Conservation (phyloP, 2,888 invertebrate genomes). For the Cheilosia vulpina region DNA sequence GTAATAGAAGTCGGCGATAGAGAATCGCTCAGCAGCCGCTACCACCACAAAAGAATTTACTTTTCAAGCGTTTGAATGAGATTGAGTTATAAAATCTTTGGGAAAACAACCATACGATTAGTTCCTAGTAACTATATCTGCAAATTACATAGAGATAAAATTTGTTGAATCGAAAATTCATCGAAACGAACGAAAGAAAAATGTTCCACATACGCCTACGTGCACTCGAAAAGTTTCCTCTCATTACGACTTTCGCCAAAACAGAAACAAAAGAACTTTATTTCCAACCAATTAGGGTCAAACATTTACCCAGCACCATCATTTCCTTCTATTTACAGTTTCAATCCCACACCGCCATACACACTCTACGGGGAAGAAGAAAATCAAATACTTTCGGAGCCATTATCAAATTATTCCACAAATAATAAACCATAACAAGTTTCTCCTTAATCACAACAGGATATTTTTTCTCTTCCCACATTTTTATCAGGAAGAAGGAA, state of each 20-base stretch:
- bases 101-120: too few species aligned
- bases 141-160: too few species aligned
- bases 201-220: conserved; percentile 31
- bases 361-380: background rate
- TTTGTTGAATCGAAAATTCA: too few species aligned
- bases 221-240: background rate
- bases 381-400: conserved; percentile 44
- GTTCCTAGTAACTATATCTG: too few species aligned
- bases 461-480: background rate
- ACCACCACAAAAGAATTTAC: too few species aligned
- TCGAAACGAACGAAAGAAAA: background rate
- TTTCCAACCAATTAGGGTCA: conserved; percentile 6
- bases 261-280: background rate
- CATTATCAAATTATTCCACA: conserved; percentile 58
- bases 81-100: too few species aligned
- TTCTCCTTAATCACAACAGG: conserved; percentile 42
- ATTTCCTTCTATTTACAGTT: background rate
- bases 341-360: background rate
- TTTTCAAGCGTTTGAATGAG: too few species aligned
- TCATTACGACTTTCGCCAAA: background rate
- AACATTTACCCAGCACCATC: background rate
- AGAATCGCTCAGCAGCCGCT: too few species aligned
- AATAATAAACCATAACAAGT: conserved; percentile 52
- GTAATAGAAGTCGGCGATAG: too few species aligned
- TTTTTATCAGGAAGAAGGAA: background rate